Percentiles rank a stretch among this genome's conserved stretches.
phyloP scores from a whole-genome alignment of 2,113 vertebrate genomes.

The Xiphophorus couchianus region DNA sequence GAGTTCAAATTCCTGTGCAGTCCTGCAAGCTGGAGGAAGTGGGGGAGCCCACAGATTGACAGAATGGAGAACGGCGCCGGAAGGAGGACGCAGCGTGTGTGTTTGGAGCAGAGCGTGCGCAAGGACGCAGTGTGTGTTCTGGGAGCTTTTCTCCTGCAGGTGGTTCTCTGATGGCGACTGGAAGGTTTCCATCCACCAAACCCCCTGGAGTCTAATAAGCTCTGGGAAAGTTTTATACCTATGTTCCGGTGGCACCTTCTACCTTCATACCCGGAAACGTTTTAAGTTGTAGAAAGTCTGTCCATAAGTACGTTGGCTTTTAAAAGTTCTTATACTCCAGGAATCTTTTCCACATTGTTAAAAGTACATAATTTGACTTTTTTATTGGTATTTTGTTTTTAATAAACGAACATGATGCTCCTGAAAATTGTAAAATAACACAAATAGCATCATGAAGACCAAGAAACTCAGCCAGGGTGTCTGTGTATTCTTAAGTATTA shows the following conservation, averaged over 20 bases:
- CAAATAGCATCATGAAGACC: not conserved
- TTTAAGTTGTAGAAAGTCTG: not conserved
- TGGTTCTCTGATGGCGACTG: slow-evolving; percentile 61
- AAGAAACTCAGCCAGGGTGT: not conserved
- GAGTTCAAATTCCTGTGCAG: slow-evolving; percentile 26
- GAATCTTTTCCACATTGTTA: not conserved
- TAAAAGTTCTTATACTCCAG: not conserved
- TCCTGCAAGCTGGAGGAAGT: slow-evolving; percentile 17
- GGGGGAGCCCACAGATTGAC: slow-evolving; percentile 43
- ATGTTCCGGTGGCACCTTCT: slow-evolving; percentile 23
- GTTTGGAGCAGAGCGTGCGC: slow-evolving; percentile 8
- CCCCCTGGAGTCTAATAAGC: slow-evolving; percentile 38
- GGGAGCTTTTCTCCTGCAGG: slow-evolving; percentile 58
- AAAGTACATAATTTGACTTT: not conserved
- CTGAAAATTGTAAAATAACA: not conserved
- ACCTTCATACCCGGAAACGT: slow-evolving; percentile 6
- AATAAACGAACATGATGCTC: not conserved
- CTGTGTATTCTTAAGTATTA: too few species aligned
- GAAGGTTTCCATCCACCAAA: slow-evolving; percentile 60
- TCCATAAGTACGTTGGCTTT: slow-evolving; percentile 12
- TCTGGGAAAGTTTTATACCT: slow-evolving; percentile 17
- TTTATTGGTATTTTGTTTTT: not conserved
- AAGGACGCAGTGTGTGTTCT: slow-evolving; percentile 13
- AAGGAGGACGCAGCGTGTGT: slow-evolving; percentile 46
- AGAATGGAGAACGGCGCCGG: slow-evolving; percentile 47